phyloP scores from a whole-genome alignment of 2,888 invertebrate species.

The Sphecodes monilicornis region DNA sequence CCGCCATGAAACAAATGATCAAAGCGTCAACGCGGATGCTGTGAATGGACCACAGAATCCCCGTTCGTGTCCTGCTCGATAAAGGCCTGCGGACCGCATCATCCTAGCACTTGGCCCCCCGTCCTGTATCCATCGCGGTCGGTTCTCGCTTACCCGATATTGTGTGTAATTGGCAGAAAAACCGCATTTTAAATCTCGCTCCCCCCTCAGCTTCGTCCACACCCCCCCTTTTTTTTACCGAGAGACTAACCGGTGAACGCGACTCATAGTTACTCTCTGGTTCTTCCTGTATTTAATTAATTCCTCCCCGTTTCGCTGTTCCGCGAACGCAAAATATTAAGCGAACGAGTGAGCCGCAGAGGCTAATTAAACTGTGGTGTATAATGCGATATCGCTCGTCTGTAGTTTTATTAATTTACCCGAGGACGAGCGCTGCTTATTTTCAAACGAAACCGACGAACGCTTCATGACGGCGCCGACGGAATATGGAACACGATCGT shows the following conservation, averaged over 20 bases:
- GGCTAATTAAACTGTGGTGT: constrained; percentile 53
- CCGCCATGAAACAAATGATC: constrained; percentile 77
- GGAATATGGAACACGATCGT: background rate
- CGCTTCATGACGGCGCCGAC: background rate
- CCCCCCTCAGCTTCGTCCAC: background rate
- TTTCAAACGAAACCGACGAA: background rate
- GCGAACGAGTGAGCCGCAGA: constrained; percentile 48
- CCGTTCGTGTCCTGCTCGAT: constrained; percentile 65
- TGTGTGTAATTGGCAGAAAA: constrained; percentile 57
- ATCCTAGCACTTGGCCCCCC: constrained; percentile 48
- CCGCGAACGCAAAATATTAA: constrained; percentile 47
- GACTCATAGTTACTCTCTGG: background rate
- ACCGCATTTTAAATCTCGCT: constrained; percentile 51
- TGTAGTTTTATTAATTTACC: constrained; percentile 52
- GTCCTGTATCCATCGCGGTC: constrained; percentile 37
- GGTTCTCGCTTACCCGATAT: constrained; percentile 36
- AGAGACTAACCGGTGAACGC: background rate
- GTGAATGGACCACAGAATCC: constrained; percentile 73
- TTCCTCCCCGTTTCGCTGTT: constrained; percentile 37
- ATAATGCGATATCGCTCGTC: constrained; percentile 41
- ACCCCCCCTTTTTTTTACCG: background rate
- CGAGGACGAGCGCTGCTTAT: background rate
- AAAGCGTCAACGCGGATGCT: constrained; percentile 76
- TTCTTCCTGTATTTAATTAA: constrained; percentile 51
- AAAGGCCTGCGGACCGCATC: constrained; percentile 61